Base-by-base conservation (phyloP, 2,113 vertebrate genomes). In the Pavo muticus region DNA sequence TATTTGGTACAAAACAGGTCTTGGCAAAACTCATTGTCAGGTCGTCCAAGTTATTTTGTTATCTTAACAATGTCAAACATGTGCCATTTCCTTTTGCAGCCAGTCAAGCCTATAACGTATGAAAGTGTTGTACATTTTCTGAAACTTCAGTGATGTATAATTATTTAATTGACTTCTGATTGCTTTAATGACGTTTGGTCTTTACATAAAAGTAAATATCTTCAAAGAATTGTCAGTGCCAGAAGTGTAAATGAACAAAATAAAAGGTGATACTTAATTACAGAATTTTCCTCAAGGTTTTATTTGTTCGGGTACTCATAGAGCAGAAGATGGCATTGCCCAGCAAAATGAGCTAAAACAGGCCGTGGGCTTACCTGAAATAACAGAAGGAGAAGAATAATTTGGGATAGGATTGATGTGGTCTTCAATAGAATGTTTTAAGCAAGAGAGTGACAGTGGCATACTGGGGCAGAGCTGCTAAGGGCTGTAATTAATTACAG, bases 81-180 rank as follows among this genome's bases (percentile, higher is more conserved):
- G 80, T 95, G 92, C 84, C 93, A 94, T 96, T 96, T 97, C 90
- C 86, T 95, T 97, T 94, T 82, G 91, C 95, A 96, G 82, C 95
- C 93, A 54, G 95, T 91, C 90, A 96, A 96, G 92, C 95, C 95
- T 97, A 96, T 96, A 93, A 95, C 88, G 79, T 98, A 97, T 97
- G 97, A 95, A 97, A 97, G 95, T 97, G 97, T 88, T 97, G 97
- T 98, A 97, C 89, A 98, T 98, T 98, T 97, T 97, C 97, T 95
- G 96, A 95, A 96, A 93, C 91, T 95, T 92, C 94, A 96, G 97
- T 97, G 97, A 97, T 97, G 95, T 97, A 97, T 92, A 97, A 93
- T 97, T 97, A 97, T 95, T 95, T 95, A 88, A 94, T 92, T 97
- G 95, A 97, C 91, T 97, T 97, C 96, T 94, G 86, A 95, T 94